A percentile compares a stretch with the other conserved stretches of the same genome.
These are phyloP conservation scores for Abscondita cerata DNA, from an alignment of 2,888 invertebrate genomes.

Conservation along the genomic window DNA sequence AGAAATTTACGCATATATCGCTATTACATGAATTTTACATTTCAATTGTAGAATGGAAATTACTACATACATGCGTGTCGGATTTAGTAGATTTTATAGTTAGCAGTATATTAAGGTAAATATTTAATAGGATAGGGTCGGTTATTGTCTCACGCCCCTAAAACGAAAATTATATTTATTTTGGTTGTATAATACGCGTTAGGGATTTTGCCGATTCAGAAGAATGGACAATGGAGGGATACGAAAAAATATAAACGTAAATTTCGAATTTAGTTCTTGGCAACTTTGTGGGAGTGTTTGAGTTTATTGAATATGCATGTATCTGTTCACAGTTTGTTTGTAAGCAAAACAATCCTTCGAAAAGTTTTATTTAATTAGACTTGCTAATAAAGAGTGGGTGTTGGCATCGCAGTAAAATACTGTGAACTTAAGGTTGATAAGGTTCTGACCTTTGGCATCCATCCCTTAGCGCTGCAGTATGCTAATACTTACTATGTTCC, in stretches of 20 bases:
- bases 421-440: conserved; percentile 23
- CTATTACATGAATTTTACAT: background rate
- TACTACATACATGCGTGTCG: background rate
- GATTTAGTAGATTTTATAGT: background rate
- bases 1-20: too few relatives aligned
- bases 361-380: conserved; percentile 34
- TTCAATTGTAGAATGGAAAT: background rate
- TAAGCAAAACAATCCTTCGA: conserved; percentile 29
- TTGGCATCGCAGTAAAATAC: conserved; percentile 21
- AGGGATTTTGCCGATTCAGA: background rate
- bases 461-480: conserved; percentile 39
- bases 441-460: conserved; percentile 35
- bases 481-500: conserved; percentile 40
- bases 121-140: background rate
- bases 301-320: conserved; percentile 29
- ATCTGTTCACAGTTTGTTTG: conserved; percentile 13
- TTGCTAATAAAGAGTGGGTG: conserved; percentile 30
- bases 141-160: conserved; percentile 1
- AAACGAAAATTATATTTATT: conserved; percentile 1
- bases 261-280: conserved; percentile 6
- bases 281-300: background rate
- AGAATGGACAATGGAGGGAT: too few relatives aligned
- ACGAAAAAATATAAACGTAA: too few relatives aligned
- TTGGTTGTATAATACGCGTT: background rate
- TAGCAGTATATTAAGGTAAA: conserved; percentile 4